Percentiles rank a stretch among this genome's conserved stretches.
These are phyloP conservation scores for Acronicta psi DNA, from an alignment of 2,888 invertebrate species.

Conservation along the genomic window DNA sequence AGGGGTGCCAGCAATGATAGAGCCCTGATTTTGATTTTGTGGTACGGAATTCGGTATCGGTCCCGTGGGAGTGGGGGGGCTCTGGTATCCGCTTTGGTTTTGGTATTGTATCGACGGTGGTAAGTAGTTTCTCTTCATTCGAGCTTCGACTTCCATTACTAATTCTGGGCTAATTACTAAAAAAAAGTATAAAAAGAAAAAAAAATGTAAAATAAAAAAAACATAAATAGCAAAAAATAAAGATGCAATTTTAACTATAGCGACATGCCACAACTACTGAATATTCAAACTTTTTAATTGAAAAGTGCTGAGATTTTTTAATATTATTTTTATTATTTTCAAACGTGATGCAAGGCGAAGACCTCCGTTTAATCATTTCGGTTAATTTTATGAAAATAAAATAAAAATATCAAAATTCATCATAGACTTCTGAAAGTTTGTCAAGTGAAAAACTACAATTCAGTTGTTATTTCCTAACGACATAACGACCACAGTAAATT, in stretches of 20 bases:
- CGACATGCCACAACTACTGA: conserved; percentile 41
- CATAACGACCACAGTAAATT: too few relatives aligned
- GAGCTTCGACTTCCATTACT: conserved; percentile 96
- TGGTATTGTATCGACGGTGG: conserved; percentile 91
- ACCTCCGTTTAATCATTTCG: too few relatives aligned
- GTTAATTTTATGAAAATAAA: too few relatives aligned
- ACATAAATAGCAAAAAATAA: conserved; percentile 36
- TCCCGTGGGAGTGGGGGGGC: conserved; percentile 66
- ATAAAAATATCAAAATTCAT: too few relatives aligned
- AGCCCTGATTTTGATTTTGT: conserved; percentile 65
- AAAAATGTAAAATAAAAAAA: conserved; percentile 51
- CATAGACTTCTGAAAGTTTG: too few relatives aligned
- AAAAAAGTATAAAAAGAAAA: conserved; percentile 50
- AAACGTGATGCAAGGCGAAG: too few relatives aligned
- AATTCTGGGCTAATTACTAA: conserved; percentile 96
- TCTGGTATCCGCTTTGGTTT: conserved; percentile 65
- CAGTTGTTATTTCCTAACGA: too few relatives aligned
- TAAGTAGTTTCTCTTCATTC: conserved; percentile 95
- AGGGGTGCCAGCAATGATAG: conserved; percentile 66
- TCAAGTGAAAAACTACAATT: too few relatives aligned
- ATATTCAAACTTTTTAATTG: conserved; percentile 8
- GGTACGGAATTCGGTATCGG: conserved; percentile 40
- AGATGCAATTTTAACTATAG: conserved; percentile 40
- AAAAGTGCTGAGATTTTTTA: conserved; percentile 19
- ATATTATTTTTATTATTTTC: too few relatives aligned